Evolutionary conservation across 2,113 vertebrate genomes (phyloP).

Genomic region (Myotis lucifugus): DNA sequence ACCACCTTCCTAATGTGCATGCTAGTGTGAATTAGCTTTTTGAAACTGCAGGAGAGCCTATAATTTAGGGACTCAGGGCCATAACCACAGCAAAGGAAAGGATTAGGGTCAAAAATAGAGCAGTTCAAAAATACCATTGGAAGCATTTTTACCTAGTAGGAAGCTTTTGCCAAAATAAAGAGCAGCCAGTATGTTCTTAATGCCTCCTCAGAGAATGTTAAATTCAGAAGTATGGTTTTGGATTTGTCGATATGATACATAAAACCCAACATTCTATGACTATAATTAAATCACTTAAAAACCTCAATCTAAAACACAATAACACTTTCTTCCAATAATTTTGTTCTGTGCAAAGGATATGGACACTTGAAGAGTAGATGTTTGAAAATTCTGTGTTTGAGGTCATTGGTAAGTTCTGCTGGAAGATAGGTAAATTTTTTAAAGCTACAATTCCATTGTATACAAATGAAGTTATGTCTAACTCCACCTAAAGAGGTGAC

Average conservation of each 20-base stretch:
- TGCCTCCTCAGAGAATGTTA: constrained; percentile 45
- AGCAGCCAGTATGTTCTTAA: constrained; percentile 25
- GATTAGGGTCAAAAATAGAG: constrained; percentile 71
- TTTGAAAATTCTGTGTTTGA: neutral
- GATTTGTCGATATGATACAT: constrained; percentile 45
- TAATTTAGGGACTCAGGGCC: constrained; percentile 64
- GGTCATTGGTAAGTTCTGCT: neutral
- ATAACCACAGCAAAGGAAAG: constrained; percentile 69
- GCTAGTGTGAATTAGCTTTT: constrained; percentile 55
- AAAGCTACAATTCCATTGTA: neutral
- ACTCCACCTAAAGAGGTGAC: neutral
- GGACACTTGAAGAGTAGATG: neutral
- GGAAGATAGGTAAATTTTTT: neutral
- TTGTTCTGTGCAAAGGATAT: neutral
- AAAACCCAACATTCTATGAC: constrained; percentile 13
- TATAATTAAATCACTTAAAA: constrained; percentile 67
- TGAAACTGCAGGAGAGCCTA: constrained; percentile 57
- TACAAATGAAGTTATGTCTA: constrained; percentile 50
- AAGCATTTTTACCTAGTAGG: constrained; percentile 43
- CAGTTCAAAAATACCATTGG: constrained; percentile 59
- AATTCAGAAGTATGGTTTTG: constrained; percentile 57
- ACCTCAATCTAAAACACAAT: constrained; percentile 11
- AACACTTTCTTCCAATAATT: constrained; percentile 26
- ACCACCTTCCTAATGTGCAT: constrained; percentile 50
- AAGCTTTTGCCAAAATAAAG: constrained; percentile 61